phyloP scores from a whole-genome alignment of 2,888 invertebrate species.

The Sphaeridia pumilis region DNA sequence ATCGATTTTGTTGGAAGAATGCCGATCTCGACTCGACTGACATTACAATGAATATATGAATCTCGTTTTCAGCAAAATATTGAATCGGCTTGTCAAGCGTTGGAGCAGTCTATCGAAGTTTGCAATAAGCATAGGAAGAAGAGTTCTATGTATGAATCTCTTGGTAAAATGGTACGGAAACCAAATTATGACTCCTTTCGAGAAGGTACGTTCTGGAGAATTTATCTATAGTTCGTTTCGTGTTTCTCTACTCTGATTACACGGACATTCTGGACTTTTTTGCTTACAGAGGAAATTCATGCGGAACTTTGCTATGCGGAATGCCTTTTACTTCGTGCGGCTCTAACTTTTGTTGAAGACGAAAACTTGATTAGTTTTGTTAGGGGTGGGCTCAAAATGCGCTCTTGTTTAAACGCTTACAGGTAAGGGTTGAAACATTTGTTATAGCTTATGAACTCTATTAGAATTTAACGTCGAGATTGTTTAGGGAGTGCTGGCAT shows the following conservation, averaged over 20 bases:
- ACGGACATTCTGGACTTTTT: no score
- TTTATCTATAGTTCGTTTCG: no score
- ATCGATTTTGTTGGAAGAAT: no score
- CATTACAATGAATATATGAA: no score
- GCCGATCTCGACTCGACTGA: no score
- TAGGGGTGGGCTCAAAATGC: conserved; percentile 82
- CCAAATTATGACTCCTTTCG: conserved; percentile 64
- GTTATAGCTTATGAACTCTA: not conserved
- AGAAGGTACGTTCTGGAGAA: no score
- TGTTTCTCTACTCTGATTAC: no score
- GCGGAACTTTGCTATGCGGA: conserved; percentile 94
- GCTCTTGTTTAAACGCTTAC: conserved; percentile 79
- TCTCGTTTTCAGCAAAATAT: conserved; percentile 49
- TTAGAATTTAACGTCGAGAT: not conserved
- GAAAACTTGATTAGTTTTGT: conserved; percentile 82
- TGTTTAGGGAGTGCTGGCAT: conserved; percentile 72
- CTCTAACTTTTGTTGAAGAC: conserved; percentile 86
- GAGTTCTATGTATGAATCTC: conserved; percentile 59
- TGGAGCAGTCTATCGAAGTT: conserved; percentile 66
- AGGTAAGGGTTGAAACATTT: conserved; percentile 59
- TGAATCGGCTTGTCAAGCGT: conserved; percentile 55
- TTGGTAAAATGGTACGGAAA: conserved; percentile 68
- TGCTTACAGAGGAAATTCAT: conserved; percentile 69
- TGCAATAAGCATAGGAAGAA: conserved; percentile 60
- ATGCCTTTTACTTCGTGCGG: conserved; percentile 70